A percentile compares a stretch with the other conserved stretches of the same genome.
These are phyloP conservation scores for Hyalella azteca DNA, from an alignment of 2,888 invertebrate genomes.

Conservation along the genomic window DNA sequence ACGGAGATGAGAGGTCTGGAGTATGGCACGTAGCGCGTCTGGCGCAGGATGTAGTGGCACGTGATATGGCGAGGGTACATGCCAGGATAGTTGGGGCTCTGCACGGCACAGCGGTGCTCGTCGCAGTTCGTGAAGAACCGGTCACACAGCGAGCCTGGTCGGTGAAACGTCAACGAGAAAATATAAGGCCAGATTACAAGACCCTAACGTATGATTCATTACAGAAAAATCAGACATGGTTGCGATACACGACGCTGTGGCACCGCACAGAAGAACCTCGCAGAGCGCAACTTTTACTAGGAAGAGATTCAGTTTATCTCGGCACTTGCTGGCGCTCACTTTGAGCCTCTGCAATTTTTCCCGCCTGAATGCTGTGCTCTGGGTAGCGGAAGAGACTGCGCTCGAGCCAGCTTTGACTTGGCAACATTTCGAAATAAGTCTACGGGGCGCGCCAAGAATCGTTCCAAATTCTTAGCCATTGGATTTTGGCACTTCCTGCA, in stretches of 20 bases:
- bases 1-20: conserved; percentile 53
- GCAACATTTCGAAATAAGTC: not conserved
- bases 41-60: conserved; percentile 56
- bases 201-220: too few relatives aligned
- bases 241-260: too few relatives aligned
- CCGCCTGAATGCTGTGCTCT: too few relatives aligned
- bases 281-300: too few relatives aligned
- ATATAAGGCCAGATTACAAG: too few relatives aligned
- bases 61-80: conserved; percentile 87
- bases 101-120: conserved; percentile 73
- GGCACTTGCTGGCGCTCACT: too few relatives aligned
- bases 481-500: conserved; percentile 4
- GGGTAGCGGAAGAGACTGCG: too few relatives aligned
- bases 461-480: not conserved
- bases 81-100: conserved; percentile 89
- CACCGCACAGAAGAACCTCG: too few relatives aligned
- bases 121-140: conserved; percentile 77
- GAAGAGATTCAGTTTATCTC: too few relatives aligned
- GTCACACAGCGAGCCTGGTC: conserved; percentile 73
- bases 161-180: too few relatives aligned
- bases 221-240: too few relatives aligned
- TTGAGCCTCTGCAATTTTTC: too few relatives aligned
- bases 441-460: not conserved
- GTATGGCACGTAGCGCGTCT: conserved; percentile 55
- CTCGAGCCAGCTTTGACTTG: not conserved